phyloP scores from a whole-genome alignment of 92 coral and sea anemone genomes.

The Epizoanthus scotinus region DNA sequence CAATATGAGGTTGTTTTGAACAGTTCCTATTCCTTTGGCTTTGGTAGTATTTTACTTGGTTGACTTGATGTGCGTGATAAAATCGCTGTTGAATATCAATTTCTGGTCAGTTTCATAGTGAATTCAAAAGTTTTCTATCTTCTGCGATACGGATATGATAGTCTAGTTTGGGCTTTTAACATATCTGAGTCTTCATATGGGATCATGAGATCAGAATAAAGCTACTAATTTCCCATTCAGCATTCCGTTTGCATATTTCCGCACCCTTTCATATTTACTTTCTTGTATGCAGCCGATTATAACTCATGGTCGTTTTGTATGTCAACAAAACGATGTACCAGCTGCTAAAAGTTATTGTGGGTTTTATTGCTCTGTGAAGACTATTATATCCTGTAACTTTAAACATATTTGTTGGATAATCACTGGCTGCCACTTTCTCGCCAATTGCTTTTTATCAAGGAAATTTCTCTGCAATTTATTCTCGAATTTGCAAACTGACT shows the following conservation, averaged over 20 bases:
- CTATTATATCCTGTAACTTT: slow-evolving; percentile 21
- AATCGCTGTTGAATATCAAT: background rate
- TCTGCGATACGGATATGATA: background rate
- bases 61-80: background rate
- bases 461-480: background rate
- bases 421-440: background rate
- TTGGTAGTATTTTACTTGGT: slow-evolving; percentile 1
- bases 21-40: background rate
- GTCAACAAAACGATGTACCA: slow-evolving; percentile 26
- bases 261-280: background rate
- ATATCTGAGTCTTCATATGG: background rate
- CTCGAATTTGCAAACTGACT: slow-evolving; percentile 19
- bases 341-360: slow-evolving; percentile 31
- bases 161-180: background rate
- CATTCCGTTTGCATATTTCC: slow-evolving; percentile 12
- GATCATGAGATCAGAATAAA: background rate
- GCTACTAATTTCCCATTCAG: slow-evolving; percentile 2
- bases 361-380: slow-evolving; percentile 26
- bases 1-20: background rate
- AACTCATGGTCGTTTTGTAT: background rate
- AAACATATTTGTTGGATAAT: slow-evolving; percentile 10
- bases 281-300: background rate
- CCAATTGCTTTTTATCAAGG: slow-evolving; percentile 7
- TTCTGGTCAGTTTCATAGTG: background rate
- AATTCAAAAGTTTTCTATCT: background rate